These are phyloP conservation scores for Ivindomyrus marchei DNA, from an alignment of 2,113 vertebrate species.

Conservation along the genomic window DNA sequence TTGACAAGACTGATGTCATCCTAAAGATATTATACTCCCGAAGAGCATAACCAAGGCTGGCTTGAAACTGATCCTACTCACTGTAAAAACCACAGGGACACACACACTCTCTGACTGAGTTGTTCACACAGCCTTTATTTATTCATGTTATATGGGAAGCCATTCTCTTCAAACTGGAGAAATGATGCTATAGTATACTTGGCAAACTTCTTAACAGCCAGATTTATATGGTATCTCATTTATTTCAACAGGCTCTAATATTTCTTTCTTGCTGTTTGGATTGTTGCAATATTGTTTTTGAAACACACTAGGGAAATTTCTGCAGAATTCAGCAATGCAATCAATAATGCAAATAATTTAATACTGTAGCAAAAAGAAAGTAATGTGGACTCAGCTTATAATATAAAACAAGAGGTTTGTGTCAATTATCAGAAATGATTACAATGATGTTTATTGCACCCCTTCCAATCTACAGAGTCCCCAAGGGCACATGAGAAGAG, in stretches of 20 bases:
- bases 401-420: background rate
- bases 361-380: background rate
- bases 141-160: background rate
- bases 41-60: background rate
- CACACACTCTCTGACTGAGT: background rate
- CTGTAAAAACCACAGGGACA: background rate
- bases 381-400: background rate
- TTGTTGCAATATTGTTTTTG: background rate
- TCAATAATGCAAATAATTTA: background rate
- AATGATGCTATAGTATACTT: background rate
- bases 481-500: background rate
- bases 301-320: background rate
- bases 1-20: background rate
- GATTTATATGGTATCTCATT: background rate
- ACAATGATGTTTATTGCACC: background rate
- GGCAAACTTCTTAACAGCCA: background rate
- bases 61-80: background rate
- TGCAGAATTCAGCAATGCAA: background rate
- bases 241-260: background rate
- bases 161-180: background rate
- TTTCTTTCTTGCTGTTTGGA: background rate
- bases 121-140: background rate
- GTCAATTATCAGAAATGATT: background rate
- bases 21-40: background rate
- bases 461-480: background rate